Conservation (phyloP, 2,888 invertebrate species). For the Drosophila borealis region DNA sequence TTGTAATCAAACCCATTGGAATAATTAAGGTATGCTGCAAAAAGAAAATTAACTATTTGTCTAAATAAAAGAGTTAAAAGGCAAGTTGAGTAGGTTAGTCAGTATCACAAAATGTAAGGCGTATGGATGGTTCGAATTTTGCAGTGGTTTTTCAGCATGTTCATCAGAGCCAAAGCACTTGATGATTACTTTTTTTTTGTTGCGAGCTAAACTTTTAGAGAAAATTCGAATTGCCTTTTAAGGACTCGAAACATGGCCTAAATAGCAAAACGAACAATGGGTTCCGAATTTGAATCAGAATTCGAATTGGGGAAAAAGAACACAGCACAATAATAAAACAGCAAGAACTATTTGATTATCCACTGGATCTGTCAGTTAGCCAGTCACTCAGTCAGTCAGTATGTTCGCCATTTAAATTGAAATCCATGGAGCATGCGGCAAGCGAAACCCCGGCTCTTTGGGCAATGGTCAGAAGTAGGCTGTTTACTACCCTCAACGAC, state of each 20-base stretch:
- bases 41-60: conserved; percentile 25
- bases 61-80: neutral
- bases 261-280: conserved; percentile 31
- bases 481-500: conserved; percentile 1
- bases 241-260: conserved; percentile 14
- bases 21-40: conserved; percentile 37
- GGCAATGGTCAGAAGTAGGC: conserved; percentile 29
- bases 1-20: conserved; percentile 48
- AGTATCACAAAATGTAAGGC: neutral
- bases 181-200: neutral
- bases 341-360: conserved; percentile 26
- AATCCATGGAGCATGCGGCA: conserved; percentile 14
- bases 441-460: neutral
- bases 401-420: conserved; percentile 2
- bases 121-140: neutral
- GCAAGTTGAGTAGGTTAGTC: neutral
- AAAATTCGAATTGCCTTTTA: conserved; percentile 4
- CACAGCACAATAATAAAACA: conserved; percentile 2
- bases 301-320: neutral
- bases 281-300: conserved; percentile 12
- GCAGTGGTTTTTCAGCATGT: neutral
- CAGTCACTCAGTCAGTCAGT: neutral
- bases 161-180: neutral
- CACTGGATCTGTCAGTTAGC: conserved; percentile 9
- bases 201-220: conserved; percentile 1